Conservation (phyloP, 2,888 invertebrate genomes). For the Tyria jacobaeae region DNA sequence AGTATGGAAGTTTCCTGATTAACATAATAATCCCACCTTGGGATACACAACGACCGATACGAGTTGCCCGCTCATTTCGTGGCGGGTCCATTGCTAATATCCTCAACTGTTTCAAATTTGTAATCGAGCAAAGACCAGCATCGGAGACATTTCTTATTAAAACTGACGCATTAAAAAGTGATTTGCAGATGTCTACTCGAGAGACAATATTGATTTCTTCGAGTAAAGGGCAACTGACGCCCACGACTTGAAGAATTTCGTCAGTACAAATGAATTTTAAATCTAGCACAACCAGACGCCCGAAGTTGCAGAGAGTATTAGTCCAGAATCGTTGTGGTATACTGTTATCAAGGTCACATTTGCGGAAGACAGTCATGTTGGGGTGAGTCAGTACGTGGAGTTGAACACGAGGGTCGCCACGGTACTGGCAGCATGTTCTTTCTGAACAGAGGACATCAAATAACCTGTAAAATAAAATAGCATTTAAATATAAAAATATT, state of each 20-base stretch:
- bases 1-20: conserved; percentile 71
- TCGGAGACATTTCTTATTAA: conserved; percentile 81
- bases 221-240: conserved; percentile 70
- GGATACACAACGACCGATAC: conserved; percentile 79
- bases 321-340: conserved; percentile 79
- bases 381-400: conserved; percentile 79
- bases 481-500: conserved; percentile 8
- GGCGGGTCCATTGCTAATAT: conserved; percentile 82
- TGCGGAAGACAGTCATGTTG: conserved; percentile 78
- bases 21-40: conserved; percentile 79
- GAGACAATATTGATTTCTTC: conserved; percentile 83
- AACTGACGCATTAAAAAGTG: conserved; percentile 80
- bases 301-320: conserved; percentile 69
- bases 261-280: conserved; percentile 84
- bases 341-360: conserved; percentile 79
- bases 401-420: conserved; percentile 78
- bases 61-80: conserved; percentile 74
- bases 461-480: conserved; percentile 73
- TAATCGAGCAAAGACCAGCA: conserved; percentile 72
- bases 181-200: conserved; percentile 79
- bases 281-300: conserved; percentile 75
- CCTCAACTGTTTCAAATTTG: conserved; percentile 73
- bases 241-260: conserved; percentile 79
- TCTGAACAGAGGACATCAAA: conserved; percentile 84
- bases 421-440: conserved; percentile 75